These are phyloP conservation scores for Gavia stellata DNA, from an alignment of 2,113 vertebrate genomes.

Conservation along the genomic window DNA sequence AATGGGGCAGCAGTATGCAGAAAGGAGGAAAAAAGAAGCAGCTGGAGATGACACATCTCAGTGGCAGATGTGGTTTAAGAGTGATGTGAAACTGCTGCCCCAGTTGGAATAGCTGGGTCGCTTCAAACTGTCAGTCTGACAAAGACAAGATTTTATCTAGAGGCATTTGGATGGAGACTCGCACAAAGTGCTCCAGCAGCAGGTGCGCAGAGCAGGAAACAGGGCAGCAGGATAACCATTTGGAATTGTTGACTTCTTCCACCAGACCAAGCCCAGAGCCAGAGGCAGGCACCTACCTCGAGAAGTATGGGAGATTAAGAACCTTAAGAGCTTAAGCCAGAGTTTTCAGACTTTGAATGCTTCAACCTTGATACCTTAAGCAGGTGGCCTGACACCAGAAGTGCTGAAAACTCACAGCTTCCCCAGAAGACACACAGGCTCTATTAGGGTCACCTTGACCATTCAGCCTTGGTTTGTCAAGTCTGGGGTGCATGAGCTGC, in stretches of 20 bases:
- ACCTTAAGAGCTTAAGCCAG: neutral
- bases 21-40: neutral
- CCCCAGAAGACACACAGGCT: neutral
- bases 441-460: neutral
- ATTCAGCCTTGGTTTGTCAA: neutral
- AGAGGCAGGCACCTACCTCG: neutral
- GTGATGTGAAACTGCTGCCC: neutral
- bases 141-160: neutral
- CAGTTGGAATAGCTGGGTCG: neutral
- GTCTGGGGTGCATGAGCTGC: neutral
- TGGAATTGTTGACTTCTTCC: neutral
- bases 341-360: neutral
- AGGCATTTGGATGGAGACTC: fast-evolving
- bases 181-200: neutral
- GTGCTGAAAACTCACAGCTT: neutral
- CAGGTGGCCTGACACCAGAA: neutral
- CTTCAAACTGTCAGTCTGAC: neutral
- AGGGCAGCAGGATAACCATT: neutral
- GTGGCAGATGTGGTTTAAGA: neutral
- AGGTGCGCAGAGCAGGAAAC: neutral
- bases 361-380: neutral
- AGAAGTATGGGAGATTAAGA: neutral
- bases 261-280: neutral
- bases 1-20: neutral
- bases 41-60: neutral